Evolutionary conservation across 1,140 invertebrate genomes (phyloP), one percentile per base, ranked within the genome.

Genomic region (Brachionus koreanus): DNA sequence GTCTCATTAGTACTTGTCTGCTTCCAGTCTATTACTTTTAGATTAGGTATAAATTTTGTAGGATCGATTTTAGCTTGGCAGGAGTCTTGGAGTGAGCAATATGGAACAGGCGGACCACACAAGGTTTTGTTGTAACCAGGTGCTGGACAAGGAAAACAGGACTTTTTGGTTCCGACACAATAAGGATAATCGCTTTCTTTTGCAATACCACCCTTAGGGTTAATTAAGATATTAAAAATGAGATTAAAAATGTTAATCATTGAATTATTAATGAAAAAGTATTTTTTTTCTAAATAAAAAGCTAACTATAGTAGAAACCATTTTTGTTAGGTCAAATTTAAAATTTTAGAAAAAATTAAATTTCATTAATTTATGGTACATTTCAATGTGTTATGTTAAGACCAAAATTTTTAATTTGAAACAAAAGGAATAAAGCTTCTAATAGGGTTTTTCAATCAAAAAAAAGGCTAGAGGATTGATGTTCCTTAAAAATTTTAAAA

Each of bases 1-100:
- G 85, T 86, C 63, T 87, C 87, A 76, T 87, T 85, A 83, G 85
- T 9, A 61, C 84, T 83, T n/a, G 86, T 83, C 4, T 85, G 85
- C 49, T 85, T 85, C 87, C 87, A 87, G 29, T 83, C 84, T 9
- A 72, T 49, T 2, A 87, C 84, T 49, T 85, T 86, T 13, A 87
- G 43, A 9, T 85, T 85, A 5, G 84, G 83, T 4, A 87, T 84
- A 84, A 86, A 87, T 75, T 86, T 86, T 7, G 83, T 75, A 19
- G 82, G 81, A 82, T 87, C 82, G 1, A 87, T 57, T 79, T 87
- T 87, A 6, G 83, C 84, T 1, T 76, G 81, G 83, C 87, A 87
- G 49, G 86, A 87, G 42, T 87, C 84, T 9, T 84, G 84, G 84
- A 85, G 85, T 43, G 85, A 83, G 69, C 87, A 87, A 63, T 84